A percentile compares a stretch with the other conserved stretches of the same genome.
Evolutionary conservation across 1,140 invertebrate species (phyloP).

Genomic region (Oscheius sp.): DNA sequence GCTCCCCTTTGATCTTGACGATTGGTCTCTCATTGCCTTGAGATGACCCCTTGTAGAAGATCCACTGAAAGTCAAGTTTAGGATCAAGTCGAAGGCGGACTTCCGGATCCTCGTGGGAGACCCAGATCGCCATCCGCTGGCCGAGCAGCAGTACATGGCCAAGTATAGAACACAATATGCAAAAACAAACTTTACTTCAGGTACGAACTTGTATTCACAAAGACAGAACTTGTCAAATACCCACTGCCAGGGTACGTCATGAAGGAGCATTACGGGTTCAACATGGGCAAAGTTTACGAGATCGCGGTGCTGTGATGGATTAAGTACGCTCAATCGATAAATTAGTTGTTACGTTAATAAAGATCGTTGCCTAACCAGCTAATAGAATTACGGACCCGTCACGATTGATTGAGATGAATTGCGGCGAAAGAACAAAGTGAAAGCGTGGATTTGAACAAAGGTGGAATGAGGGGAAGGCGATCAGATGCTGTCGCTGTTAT

Average conservation of each 20-base stretch:
- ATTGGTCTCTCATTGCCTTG: neutral
- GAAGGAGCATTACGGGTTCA: conserved; percentile 36
- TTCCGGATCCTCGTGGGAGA: conserved; percentile 29
- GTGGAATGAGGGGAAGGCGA: no score
- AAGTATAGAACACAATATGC: neutral
- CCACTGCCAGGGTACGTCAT: conserved; percentile 33
- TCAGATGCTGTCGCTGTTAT: no score
- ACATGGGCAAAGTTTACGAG: conserved; percentile 32
- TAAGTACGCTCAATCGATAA: no score
- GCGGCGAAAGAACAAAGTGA: neutral
- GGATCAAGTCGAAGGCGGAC: neutral
- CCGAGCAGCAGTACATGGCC: conserved; percentile 7
- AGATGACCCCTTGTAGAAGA: no score
- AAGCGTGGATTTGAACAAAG: no score
- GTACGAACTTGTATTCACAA: conserved; percentile 16
- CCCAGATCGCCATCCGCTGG: conserved; percentile 35
- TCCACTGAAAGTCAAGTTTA: neutral
- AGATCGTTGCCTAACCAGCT: neutral
- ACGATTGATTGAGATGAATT: no score
- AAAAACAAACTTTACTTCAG: conserved; percentile 3
- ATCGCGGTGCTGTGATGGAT: neutral
- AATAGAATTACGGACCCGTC: no score
- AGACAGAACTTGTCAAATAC: conserved; percentile 12
- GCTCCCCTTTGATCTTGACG: neutral
- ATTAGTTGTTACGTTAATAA: neutral